Percentiles rank a stretch among this genome's conserved stretches.
phyloP scores from a whole-genome alignment of 2,797 vertebrate genomes.

The Melanogrammus aeglefinus region DNA sequence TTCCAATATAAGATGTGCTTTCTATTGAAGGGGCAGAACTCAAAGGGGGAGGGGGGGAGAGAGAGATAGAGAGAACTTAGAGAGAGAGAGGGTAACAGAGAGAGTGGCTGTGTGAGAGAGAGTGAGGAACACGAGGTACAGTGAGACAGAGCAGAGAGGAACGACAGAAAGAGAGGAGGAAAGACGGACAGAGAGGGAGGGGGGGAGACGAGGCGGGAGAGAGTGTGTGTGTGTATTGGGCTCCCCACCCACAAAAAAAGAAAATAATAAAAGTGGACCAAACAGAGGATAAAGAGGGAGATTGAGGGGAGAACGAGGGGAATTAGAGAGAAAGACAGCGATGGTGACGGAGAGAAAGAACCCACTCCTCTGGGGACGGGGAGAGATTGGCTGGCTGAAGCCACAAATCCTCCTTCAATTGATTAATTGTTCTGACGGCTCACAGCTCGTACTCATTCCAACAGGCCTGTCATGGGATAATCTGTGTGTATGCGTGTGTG shows the following conservation, averaged over 20 bases:
- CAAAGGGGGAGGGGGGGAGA: background rate
- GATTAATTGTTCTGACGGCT: slow-evolving; percentile 59
- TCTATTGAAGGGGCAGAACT: background rate
- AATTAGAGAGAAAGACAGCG: slow-evolving; percentile 19
- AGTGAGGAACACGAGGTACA: slow-evolving; percentile 18
- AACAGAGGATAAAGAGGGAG: slow-evolving; percentile 20
- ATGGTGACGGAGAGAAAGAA: slow-evolving; percentile 32
- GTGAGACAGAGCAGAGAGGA: slow-evolving; percentile 10
- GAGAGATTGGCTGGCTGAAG: slow-evolving; percentile 46
- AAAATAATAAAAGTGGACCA: slow-evolving; percentile 22
- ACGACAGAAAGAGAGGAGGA: slow-evolving; percentile 32
- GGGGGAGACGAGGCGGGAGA: background rate
- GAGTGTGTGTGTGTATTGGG: background rate
- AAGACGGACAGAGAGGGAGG: slow-evolving; percentile 29
- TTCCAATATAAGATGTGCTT: no score
- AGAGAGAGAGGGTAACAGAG: background rate
- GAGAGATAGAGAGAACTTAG: background rate
- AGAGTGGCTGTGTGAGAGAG: no score
- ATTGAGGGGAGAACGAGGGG: background rate
- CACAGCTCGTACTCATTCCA: slow-evolving; percentile 48
- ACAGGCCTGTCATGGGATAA: slow-evolving; percentile 32
- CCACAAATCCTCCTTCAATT: slow-evolving; percentile 50
- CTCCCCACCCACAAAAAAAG: slow-evolving; percentile 14
- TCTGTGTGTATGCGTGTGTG: slow-evolving; percentile 12
- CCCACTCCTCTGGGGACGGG: slow-evolving; percentile 21